Conservation (phyloP, 2,113 vertebrate species). For the Hippocampus abdominalis region DNA sequence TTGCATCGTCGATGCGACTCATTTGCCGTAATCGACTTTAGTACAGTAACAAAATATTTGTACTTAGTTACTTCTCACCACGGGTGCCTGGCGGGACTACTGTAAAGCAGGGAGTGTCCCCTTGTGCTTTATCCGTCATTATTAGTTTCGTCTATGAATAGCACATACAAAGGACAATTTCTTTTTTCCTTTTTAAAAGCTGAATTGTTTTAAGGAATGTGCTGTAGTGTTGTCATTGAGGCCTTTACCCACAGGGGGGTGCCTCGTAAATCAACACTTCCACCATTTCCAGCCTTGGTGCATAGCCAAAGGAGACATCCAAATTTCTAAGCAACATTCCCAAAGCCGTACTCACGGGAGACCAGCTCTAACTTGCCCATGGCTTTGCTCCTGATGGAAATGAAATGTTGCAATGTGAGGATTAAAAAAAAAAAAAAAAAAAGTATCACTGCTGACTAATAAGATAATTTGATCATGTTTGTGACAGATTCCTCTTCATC, state of each 20-base stretch:
- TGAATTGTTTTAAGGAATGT: conserved; percentile 10
- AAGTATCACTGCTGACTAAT: conserved; percentile 41
- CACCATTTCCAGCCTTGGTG: conserved; percentile 26
- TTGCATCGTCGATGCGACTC: too few species aligned
- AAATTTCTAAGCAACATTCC: conserved; percentile 39
- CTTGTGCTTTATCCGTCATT: neutral
- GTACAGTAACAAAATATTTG: too few species aligned
- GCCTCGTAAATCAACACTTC: conserved; percentile 40
- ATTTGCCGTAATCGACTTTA: too few species aligned
- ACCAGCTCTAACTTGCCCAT: conserved; percentile 51
- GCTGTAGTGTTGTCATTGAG: conserved; percentile 19
- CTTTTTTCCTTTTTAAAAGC: neutral
- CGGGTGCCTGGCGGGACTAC: neutral
- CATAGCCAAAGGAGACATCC: conserved; percentile 33
- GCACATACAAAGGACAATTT: neutral
- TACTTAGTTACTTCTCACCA: too few species aligned
- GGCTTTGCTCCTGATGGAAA: conserved; percentile 39
- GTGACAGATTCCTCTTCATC: conserved; percentile 96
- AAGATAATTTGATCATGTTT: conserved; percentile 51
- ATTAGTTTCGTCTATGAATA: neutral
- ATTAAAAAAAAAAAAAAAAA: conserved; percentile 3
- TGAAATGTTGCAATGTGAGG: conserved; percentile 43
- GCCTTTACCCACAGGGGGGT: conserved; percentile 8
- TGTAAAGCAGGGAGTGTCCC: neutral
- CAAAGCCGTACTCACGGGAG: conserved; percentile 32